Percentiles rank a stretch among this genome's conserved stretches.
Evolutionary conservation across 2,888 invertebrate genomes (phyloP).

Genomic region (Micropterix aruncella): DNA sequence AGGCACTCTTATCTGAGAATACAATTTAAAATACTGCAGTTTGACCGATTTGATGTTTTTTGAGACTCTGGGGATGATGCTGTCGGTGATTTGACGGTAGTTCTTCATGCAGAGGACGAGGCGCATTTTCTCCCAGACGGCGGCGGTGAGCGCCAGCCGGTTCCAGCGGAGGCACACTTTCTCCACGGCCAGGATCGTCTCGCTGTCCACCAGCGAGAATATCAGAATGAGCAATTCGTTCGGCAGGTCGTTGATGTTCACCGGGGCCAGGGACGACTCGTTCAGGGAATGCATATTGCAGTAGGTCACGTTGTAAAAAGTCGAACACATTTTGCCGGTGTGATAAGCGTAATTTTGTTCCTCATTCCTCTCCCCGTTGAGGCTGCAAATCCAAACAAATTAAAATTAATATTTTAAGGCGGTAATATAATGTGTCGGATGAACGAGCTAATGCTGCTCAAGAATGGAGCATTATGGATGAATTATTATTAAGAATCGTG

Average conservation of each 20-base stretch:
- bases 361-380: no score
- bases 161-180: constrained; percentile 37
- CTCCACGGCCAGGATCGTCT: constrained; percentile 31
- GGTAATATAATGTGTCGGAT: no score
- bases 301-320: no score
- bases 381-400: no score
- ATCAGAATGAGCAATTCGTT: constrained; percentile 38
- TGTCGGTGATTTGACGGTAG: constrained; percentile 34
- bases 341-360: no score
- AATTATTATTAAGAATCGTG: no score
- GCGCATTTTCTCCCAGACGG: constrained; percentile 37
- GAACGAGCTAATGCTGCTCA: no score
- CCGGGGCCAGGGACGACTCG: no score
- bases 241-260: constrained; percentile 35
- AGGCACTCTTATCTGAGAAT: constrained; percentile 35
- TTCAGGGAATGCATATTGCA: neutral
- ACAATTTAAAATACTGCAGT: constrained; percentile 39
- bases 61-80: constrained; percentile 36
- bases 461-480: no score
- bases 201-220: constrained; percentile 38
- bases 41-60: constrained; percentile 38
- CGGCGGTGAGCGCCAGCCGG: constrained; percentile 32
- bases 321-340: no score
- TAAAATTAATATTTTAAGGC: no score
- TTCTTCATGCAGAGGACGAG: constrained; percentile 39